These are phyloP conservation scores for Rhinella marina DNA, from an alignment of 2,797 vertebrate species.

Conservation along the genomic window DNA sequence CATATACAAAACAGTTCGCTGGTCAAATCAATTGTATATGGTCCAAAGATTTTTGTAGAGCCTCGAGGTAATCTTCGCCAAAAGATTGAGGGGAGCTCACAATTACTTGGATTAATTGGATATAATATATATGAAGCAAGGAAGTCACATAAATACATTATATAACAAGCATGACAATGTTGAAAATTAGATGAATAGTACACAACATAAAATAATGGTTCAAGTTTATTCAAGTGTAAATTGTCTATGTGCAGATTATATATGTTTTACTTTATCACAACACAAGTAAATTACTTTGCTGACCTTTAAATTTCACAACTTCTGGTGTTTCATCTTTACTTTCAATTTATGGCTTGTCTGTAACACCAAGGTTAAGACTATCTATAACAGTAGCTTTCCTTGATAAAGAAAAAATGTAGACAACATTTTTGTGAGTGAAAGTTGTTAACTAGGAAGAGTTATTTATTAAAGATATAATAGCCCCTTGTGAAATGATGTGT, in stretches of 20 bases:
- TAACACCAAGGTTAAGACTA: conserved; percentile 42
- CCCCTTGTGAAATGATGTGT: background rate
- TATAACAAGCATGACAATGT: too few species aligned
- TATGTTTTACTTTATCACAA: background rate
- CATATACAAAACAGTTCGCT: too few species aligned
- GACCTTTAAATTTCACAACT: conserved; percentile 47
- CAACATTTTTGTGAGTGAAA: conserved; percentile 30
- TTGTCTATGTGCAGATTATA: background rate
- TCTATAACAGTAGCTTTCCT: background rate
- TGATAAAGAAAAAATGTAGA: conserved; percentile 13
- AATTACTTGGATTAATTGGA: too few species aligned
- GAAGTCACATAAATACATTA: too few species aligned
- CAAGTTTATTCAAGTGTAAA: background rate
- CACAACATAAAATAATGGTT: background rate
- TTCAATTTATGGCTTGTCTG: conserved; percentile 28
- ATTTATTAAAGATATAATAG: background rate
- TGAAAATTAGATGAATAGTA: background rate
- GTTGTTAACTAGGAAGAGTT: conserved; percentile 6
- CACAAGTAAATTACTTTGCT: conserved; percentile 12
- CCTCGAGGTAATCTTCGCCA: background rate
- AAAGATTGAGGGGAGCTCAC: too few species aligned
- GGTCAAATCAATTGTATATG: too few species aligned
- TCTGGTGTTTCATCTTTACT: conserved; percentile 38
- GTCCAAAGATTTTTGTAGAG: too few species aligned
- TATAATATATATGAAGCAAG: too few species aligned